Percentiles rank a stretch among this genome's conserved stretches.
These are phyloP conservation scores for Eubasilissa regina DNA, from an alignment of 1,140 invertebrate species.

Conservation along the genomic window DNA sequence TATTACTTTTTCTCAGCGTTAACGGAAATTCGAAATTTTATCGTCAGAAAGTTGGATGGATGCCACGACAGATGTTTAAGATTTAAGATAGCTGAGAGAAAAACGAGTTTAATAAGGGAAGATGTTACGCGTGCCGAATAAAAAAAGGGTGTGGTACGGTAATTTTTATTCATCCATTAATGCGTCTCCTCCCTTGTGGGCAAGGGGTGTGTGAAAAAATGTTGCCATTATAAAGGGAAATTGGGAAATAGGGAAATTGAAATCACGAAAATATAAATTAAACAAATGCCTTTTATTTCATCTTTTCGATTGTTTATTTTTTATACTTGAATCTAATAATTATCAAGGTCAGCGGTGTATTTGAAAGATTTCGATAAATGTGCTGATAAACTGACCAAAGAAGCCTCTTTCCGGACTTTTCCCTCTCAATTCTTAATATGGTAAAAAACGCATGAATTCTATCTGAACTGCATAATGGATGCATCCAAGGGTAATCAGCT, in stretches of 20 bases:
- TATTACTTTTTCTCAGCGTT: neutral
- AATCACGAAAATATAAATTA: neutral
- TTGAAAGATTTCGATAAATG: too few relatives aligned
- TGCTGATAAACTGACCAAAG: too few relatives aligned
- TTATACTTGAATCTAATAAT: too few relatives aligned
- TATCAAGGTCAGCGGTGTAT: too few relatives aligned
- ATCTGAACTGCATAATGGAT: too few relatives aligned
- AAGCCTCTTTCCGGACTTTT: too few relatives aligned
- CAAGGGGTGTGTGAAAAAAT: neutral
- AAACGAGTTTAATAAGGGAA: slow-evolving; percentile 36
- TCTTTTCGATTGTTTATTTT: neutral
- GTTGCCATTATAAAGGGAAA: slow-evolving; percentile 13
- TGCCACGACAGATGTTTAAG: too few relatives aligned
- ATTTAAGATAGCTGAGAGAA: slow-evolving; percentile 18
- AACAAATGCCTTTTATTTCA: neutral
- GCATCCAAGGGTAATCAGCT: too few relatives aligned
- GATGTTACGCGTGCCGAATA: slow-evolving; percentile 1
- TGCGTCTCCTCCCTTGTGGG: neutral
- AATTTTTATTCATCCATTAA: slow-evolving; percentile 20
- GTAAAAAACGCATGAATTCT: too few relatives aligned
- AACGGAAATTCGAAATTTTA: neutral
- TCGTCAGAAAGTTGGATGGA: neutral
- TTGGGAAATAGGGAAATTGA: neutral
- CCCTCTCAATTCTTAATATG: too few relatives aligned
- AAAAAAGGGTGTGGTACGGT: neutral